Base-by-base conservation (phyloP, 2,113 vertebrate species). In the Arvicanthis niloticus region DNA sequence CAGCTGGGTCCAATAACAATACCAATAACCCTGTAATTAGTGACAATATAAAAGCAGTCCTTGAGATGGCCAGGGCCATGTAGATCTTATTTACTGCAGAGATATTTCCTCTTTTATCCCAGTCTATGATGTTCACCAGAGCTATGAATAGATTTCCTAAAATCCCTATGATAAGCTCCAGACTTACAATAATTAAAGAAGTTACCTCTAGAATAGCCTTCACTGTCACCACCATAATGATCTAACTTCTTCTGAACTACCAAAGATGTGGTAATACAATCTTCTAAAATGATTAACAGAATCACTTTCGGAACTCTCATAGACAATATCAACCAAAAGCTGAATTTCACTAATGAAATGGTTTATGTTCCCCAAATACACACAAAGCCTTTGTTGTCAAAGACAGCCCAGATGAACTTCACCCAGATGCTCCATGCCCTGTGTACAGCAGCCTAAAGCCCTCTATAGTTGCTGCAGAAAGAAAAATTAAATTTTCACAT, bases 51-150 rank as follows among this genome's bases (percentile, higher is more conserved):
- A 90, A 37, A n/a, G 1, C n/a, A 65, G 60, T 84, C 88, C 93
- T 95, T 26, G 80, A 96, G 73, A 94, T 15, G 0, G 12, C 80
- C 37, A 96, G n/a, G 11, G 53, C 48, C 40, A 51, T 81, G 51
- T 95, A 88, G 22, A 96, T 80, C 9, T 68, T 48, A 87, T 87
- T 65, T 45, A 70, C 65, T 13, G 45, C 5, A 53, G 85, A 87
- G 45, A 87, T 22, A 11, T 53, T 87, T 70, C 85, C 31, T 70
- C 45, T 70, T 48, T 53, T 87, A 11, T 70, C 19, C 85, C 85
- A 87, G 45, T 70, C 65, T 67, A 53, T 0, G 1, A 70, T 53
- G 45, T 87, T 87, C 45, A 70, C 85, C 45, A 70, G 31, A n/a
- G 65, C 45, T 13, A 87, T 70, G 85, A 87, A 87, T 70, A 34